phyloP scores from a whole-genome alignment of 2,113 vertebrate genomes.

The Isichthys henryi region DNA sequence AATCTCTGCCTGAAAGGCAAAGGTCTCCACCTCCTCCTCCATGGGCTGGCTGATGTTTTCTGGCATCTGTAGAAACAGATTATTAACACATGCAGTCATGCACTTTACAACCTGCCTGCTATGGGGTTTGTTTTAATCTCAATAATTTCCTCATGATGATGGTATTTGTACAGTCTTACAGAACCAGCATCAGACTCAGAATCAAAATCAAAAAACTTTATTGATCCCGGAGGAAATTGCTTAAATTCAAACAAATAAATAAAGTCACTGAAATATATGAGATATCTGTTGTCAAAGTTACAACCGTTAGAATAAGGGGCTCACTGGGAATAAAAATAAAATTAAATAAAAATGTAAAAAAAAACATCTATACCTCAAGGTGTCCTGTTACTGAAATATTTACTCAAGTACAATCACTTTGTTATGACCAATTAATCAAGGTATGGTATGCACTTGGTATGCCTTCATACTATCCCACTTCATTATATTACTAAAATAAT shows the following conservation, averaged over 20 bases:
- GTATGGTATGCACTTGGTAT: not conserved
- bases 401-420: not conserved
- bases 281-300: not conserved
- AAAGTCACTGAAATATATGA: not conserved
- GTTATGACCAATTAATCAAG: not conserved
- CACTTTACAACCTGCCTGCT: not conserved
- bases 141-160: not conserved
- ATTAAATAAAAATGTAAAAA: not conserved
- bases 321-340: not conserved
- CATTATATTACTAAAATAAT: not conserved
- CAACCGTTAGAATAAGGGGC: not conserved
- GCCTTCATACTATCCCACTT: not conserved
- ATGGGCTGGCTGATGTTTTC: conserved; percentile 55
- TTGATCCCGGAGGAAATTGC: too few relatives aligned
- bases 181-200: not conserved
- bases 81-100: not conserved
- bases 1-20: conserved; percentile 75
- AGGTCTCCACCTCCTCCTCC: conserved; percentile 70
- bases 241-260: not conserved
- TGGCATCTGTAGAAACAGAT: conserved; percentile 56
- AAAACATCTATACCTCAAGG: not conserved
- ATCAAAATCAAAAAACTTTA: too few relatives aligned
- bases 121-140: not conserved
- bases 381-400: not conserved
- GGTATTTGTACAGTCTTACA: not conserved